These are phyloP conservation scores for Ornithorhynchus anatinus DNA, from an alignment of 2,113 vertebrate genomes.

Conservation along the genomic window DNA sequence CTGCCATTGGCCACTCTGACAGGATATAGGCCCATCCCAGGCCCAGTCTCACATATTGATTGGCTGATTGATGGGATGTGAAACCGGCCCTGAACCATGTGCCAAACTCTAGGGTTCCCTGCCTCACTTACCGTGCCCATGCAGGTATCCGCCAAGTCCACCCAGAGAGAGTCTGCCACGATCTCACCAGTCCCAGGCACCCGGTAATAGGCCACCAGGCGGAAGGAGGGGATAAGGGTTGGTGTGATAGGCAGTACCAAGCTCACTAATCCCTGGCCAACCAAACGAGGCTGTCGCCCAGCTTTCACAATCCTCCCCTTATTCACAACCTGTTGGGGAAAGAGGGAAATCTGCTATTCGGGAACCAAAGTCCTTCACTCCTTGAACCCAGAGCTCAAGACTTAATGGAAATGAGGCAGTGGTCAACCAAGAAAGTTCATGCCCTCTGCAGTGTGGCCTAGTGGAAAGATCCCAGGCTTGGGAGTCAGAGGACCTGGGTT, in stretches of 20 bases:
- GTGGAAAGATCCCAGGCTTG: no score
- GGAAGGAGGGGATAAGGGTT: slow-evolving; percentile 71
- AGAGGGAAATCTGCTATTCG: no score
- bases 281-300: background rate
- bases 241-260: slow-evolving; percentile 36
- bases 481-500: no score
- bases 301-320: slow-evolving; percentile 68
- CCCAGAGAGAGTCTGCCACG: slow-evolving; percentile 81
- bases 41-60: no score
- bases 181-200: slow-evolving; percentile 62
- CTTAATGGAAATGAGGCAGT: no score
- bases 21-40: background rate
- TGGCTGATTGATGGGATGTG: no score
- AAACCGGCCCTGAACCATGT: no score
- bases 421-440: no score
- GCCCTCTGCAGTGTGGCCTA: no score
- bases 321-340: slow-evolving; percentile 67
- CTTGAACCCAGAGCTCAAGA: no score
- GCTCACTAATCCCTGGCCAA: slow-evolving; percentile 40
- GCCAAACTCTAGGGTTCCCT: no score
- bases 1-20: background rate
- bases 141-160: slow-evolving; percentile 74
- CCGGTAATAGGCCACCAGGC: slow-evolving; percentile 72
- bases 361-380: no score
- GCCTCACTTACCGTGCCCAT: slow-evolving; percentile 69